Percentiles rank a stretch among this genome's conserved stretches.
These are phyloP conservation scores for Callospermophilus lateralis DNA, from an alignment of 2,113 vertebrate genomes.

Conservation along the genomic window DNA sequence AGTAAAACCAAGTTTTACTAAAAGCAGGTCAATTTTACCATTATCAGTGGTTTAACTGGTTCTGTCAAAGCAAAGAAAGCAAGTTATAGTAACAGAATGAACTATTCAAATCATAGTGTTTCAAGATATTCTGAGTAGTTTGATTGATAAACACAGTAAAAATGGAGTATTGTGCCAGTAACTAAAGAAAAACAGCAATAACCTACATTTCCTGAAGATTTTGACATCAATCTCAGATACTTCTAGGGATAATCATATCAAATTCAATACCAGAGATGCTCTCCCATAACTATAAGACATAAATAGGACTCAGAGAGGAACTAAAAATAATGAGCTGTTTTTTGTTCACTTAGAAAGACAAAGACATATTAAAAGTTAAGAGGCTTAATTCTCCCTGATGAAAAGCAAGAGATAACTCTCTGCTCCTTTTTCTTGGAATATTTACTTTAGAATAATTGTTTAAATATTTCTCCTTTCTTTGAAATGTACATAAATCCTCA, in stretches of 20 bases:
- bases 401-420: not conserved
- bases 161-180: not conserved
- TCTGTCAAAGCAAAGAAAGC: not conserved
- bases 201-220: not conserved
- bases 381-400: not conserved
- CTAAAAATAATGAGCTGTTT: not conserved
- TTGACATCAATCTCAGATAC: not conserved
- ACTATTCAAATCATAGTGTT: not conserved
- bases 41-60: not conserved
- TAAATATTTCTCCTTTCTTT: not conserved
- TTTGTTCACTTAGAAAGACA: not conserved
- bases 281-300: not conserved
- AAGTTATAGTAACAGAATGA: not conserved
- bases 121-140: not conserved
- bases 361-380: not conserved
- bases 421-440: not conserved
- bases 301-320: not conserved
- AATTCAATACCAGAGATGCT: not conserved
- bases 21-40: not conserved
- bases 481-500: not conserved
- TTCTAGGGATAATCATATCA: not conserved
- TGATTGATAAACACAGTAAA: constrained; percentile 35
- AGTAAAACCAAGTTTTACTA: not conserved
- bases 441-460: not conserved
- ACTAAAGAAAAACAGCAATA: not conserved